Evolutionary conservation across 2,113 vertebrate genomes (phyloP).

Genomic region (Aptenodytes forsteri): DNA sequence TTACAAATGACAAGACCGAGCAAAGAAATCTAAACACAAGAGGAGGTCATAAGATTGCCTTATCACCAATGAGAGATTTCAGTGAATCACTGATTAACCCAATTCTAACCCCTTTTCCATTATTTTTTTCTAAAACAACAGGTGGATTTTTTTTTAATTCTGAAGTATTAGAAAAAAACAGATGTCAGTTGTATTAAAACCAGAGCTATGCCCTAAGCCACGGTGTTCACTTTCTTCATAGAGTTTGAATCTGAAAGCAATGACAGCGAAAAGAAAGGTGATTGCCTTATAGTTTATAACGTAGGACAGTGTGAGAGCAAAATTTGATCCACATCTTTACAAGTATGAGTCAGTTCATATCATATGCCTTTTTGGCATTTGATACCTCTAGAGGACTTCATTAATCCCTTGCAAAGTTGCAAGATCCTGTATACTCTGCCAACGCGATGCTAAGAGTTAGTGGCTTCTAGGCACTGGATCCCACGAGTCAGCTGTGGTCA

Average conservation of each 20-base stretch:
- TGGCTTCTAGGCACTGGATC: neutral
- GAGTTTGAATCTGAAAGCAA: neutral
- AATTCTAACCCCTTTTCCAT: neutral
- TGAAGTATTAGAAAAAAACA: neutral
- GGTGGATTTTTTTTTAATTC: neutral
- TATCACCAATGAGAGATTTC: neutral
- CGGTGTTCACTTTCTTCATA: neutral
- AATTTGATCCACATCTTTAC: neutral
- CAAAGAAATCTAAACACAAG: neutral
- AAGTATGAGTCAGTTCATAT: neutral
- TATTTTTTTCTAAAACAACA: neutral
- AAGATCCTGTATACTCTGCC: neutral
- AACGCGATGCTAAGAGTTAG: neutral
- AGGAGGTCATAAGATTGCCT: neutral
- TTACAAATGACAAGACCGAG: neutral
- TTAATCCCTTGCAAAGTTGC: neutral
- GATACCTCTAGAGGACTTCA: neutral
- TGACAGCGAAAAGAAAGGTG: neutral
- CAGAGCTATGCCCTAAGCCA: neutral
- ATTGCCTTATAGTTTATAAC: neutral
- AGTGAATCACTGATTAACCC: neutral
- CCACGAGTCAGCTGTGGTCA: neutral
- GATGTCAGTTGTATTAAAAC: neutral
- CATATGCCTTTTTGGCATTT: neutral
- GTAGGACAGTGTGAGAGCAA: neutral